These are phyloP conservation scores for Oxygymnocypris stewartii DNA, from an alignment of 2,113 vertebrate genomes.

Conservation along the genomic window DNA sequence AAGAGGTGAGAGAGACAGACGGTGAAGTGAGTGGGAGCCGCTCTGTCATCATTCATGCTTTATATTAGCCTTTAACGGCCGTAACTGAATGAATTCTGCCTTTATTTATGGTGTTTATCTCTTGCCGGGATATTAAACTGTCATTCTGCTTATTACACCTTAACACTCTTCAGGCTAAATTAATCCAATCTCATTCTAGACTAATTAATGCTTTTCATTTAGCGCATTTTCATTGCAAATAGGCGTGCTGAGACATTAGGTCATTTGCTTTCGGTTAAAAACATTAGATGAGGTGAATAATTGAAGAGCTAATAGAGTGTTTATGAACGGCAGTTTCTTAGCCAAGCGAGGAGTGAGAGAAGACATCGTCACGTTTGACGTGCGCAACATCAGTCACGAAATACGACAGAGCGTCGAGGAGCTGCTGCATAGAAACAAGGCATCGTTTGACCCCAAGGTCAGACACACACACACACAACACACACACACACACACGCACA, in stretches of 20 bases:
- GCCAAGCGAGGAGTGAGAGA: constrained; percentile 95
- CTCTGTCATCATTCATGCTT: constrained; percentile 39
- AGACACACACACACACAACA: neutral
- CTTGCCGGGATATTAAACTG: neutral
- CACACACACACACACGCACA: no score
- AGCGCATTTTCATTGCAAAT: constrained; percentile 12
- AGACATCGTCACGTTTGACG: constrained; percentile 94
- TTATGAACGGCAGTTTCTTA: constrained; percentile 81
- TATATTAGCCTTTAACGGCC: constrained; percentile 16
- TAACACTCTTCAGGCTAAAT: constrained; percentile 21
- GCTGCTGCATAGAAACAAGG: constrained; percentile 86
- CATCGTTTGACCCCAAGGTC: constrained; percentile 96
- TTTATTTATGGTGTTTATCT: constrained; percentile 30
- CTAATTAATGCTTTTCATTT: constrained; percentile 37
- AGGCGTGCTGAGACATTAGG: neutral
- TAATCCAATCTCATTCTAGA: neutral
- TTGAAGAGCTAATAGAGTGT: constrained; percentile 38
- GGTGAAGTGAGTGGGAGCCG: neutral
- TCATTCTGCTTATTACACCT: constrained; percentile 11
- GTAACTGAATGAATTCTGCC: neutral
- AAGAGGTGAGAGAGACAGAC: constrained; percentile 83
- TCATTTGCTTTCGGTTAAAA: constrained; percentile 36
- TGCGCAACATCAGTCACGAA: constrained; percentile 88
- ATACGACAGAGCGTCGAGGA: constrained; percentile 95
- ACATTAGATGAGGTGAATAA: constrained; percentile 7